Evolutionary conservation across 2,888 invertebrate genomes (phyloP).

Genomic region (Troides oblongomaculatus): DNA sequence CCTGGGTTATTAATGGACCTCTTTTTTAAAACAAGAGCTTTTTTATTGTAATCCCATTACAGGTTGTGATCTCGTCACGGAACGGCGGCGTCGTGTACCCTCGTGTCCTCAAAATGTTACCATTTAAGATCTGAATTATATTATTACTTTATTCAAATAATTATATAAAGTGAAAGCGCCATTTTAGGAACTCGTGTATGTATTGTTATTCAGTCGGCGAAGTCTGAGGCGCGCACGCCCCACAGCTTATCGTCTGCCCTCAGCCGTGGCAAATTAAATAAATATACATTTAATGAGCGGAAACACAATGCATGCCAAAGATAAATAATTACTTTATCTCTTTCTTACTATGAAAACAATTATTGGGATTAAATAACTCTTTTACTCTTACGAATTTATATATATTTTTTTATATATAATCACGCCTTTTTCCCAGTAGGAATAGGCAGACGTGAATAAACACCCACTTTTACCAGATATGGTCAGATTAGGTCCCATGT

Average conservation of each 20-base stretch:
- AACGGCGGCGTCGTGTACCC: constrained; percentile 37
- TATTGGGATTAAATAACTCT: background rate
- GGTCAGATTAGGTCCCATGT: too few species aligned
- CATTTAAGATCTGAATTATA: constrained; percentile 36
- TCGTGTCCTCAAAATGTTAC: constrained; percentile 49
- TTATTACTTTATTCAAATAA: constrained; percentile 37
- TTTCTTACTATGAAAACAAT: background rate
- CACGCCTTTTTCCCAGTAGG: too few species aligned
- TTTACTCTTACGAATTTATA: background rate
- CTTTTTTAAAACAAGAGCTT: constrained; percentile 46
- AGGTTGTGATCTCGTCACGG: constrained; percentile 46
- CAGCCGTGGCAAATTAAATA: constrained; percentile 80
- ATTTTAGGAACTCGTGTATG: constrained; percentile 61
- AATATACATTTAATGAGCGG: constrained; percentile 79
- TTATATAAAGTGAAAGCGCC: constrained; percentile 47
- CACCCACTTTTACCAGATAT: too few species aligned
- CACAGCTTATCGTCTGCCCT: constrained; percentile 73
- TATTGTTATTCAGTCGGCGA: constrained; percentile 77
- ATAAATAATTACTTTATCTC: constrained; percentile 74
- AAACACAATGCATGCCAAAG: constrained; percentile 76
- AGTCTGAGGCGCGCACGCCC: constrained; percentile 70
- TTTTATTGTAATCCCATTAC: constrained; percentile 51
- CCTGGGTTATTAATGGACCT: constrained; percentile 41
- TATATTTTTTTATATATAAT: too few species aligned
- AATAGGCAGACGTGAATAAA: too few species aligned